Evolutionary conservation across 2,797 vertebrate genomes (phyloP).

Genomic region (Tragopan temminckii): DNA sequence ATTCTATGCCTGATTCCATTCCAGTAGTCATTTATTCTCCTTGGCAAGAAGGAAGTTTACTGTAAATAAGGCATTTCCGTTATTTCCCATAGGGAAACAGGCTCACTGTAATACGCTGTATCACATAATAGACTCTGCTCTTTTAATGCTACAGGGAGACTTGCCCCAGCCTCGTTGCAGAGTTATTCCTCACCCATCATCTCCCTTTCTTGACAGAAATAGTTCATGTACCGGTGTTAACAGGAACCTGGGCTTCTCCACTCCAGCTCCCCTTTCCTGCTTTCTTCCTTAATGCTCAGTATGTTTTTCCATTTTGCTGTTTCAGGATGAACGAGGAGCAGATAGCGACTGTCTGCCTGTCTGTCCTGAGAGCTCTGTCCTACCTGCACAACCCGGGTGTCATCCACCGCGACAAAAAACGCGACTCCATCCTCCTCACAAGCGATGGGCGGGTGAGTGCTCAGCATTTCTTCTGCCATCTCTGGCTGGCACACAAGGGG

Average conservation of each 20-base stretch:
- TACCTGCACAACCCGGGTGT: conserved; percentile 98
- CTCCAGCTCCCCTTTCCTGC: not conserved
- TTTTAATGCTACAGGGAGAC: not conserved
- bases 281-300: rapidly evolving
- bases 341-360: conserved; percentile 96
- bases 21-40: not conserved
- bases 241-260: rapidly evolving
- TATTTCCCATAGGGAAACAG: not conserved
- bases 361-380: conserved; percentile 93
- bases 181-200: not conserved
- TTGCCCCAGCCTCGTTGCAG: rapidly evolving
- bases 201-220: not conserved
- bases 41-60: not conserved
- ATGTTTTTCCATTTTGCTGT: not conserved
- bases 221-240: rapidly evolving
- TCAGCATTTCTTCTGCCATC: rapidly evolving
- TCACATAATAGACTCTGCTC: rapidly evolving
- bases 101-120: not conserved
- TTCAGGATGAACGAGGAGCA: conserved; percentile 99
- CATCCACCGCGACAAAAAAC: conserved; percentile 98
- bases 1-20: not conserved
- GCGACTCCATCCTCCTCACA: conserved; percentile 97
- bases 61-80: not conserved
- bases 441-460: conserved; percentile 93
- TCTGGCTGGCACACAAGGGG: not conserved